Conservation (phyloP, 1,140 invertebrate genomes). For the Brachionus calyciflorus region DNA sequence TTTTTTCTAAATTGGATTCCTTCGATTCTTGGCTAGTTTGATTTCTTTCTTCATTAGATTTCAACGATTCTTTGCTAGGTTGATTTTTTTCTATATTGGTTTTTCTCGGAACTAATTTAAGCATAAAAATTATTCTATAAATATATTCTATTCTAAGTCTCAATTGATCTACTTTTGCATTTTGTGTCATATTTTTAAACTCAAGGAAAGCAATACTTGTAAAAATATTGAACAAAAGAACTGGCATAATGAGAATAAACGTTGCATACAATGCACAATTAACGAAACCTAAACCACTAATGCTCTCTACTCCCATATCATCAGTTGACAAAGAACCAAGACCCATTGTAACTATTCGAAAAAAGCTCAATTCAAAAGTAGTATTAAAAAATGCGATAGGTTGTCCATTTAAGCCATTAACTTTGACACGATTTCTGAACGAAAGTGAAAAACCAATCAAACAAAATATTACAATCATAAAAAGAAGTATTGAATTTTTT, state of each 20-base stretch:
- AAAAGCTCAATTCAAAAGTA: not conserved
- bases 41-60: too few relatives aligned
- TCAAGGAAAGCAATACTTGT: not conserved
- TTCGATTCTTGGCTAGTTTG: too few relatives aligned
- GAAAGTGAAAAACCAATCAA: not conserved
- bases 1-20: too few relatives aligned
- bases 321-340: not conserved
- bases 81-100: too few relatives aligned
- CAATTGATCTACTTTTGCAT: not conserved
- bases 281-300: not conserved
- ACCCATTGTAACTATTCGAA: not conserved
- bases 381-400: not conserved
- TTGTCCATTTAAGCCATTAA: not conserved
- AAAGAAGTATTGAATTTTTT: not conserved
- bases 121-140: too few relatives aligned
- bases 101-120: too few relatives aligned
- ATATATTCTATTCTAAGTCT: not conserved
- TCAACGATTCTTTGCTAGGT: too few relatives aligned
- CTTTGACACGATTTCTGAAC: not conserved
- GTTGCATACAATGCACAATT: not conserved
- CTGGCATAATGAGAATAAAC: not conserved
- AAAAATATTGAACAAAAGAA: not conserved
- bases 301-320: not conserved
- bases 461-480: not conserved
- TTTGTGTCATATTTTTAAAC: not conserved